Conservation (phyloP, 2,113 vertebrate genomes). For the Oxyruncus cristatus region DNA sequence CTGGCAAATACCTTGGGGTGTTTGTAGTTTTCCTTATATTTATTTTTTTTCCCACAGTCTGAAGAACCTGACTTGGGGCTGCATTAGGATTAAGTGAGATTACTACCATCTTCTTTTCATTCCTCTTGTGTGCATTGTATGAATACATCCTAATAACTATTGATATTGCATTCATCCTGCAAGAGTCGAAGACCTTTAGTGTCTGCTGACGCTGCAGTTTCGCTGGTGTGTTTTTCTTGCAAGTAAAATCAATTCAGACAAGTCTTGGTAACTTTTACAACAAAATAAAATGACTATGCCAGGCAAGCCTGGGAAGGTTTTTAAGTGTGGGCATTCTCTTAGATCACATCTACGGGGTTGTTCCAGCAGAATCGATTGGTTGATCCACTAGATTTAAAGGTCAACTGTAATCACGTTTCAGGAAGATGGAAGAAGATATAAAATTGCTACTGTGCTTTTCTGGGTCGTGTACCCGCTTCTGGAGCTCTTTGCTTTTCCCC, state of each 20-base stretch:
- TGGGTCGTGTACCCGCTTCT: not conserved
- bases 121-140: slow-evolving; percentile 66
- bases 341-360: not conserved
- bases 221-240: slow-evolving; percentile 69
- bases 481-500: slow-evolving; percentile 37
- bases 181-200: slow-evolving; percentile 70
- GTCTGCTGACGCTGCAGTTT: slow-evolving; percentile 76
- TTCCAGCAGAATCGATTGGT: slow-evolving; percentile 53
- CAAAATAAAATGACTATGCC: not conserved
- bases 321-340: not conserved
- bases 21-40: slow-evolving; percentile 59
- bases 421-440: slow-evolving; percentile 53
- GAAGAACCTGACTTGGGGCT: slow-evolving; percentile 48
- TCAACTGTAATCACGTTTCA: slow-evolving; percentile 65
- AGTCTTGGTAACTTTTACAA: slow-evolving; percentile 71
- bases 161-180: slow-evolving; percentile 77
- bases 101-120: slow-evolving; percentile 63
- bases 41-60: slow-evolving; percentile 80
- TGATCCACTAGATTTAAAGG: slow-evolving; percentile 72
- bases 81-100: slow-evolving; percentile 79
- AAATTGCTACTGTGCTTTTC: not conserved
- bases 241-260: slow-evolving; percentile 76
- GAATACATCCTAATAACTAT: slow-evolving; percentile 79
- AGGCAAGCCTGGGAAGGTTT: not conserved
- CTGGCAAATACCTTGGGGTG: not conserved